Evolutionary conservation across 2,113 vertebrate genomes (phyloP).

Genomic region (Ciconia stormi): DNA sequence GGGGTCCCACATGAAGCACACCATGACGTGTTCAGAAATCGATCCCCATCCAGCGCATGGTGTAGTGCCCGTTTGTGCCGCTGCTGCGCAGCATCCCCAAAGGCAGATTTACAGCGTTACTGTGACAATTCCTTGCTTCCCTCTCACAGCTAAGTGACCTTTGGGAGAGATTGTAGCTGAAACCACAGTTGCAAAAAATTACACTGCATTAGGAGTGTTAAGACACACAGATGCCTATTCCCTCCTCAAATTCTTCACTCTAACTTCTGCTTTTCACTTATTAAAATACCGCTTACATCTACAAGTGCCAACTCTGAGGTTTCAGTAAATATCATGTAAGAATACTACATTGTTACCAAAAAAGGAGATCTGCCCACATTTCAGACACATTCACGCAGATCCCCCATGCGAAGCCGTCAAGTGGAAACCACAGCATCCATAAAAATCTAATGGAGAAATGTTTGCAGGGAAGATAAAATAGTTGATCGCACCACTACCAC

Average conservation of each 20-base stretch:
- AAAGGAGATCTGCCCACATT: not conserved
- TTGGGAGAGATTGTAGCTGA: not conserved
- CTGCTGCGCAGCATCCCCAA: not conserved
- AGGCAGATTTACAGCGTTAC: not conserved
- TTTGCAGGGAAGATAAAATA: not conserved
- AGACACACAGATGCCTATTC: not conserved
- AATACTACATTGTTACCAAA: not conserved
- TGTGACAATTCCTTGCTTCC: not conserved
- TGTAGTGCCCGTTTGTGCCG: not conserved
- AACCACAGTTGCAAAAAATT: not conserved
- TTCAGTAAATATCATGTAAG: not conserved
- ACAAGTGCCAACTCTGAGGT: not conserved
- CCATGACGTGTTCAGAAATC: fast-evolving
- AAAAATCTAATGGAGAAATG: not conserved
- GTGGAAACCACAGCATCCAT: not conserved
- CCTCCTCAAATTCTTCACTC: not conserved
- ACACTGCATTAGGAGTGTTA: not conserved
- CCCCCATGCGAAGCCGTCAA: not conserved
- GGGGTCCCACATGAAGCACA: not conserved
- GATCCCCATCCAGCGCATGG: fast-evolving
- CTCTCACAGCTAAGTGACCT: not conserved
- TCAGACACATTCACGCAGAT: not conserved
- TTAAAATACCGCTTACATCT: not conserved
- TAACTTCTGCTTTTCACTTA: not conserved
- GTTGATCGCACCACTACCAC: not conserved